These are phyloP conservation scores for Trachelus troglodyta DNA, from an alignment of 2,888 invertebrate genomes.

Conservation along the genomic window DNA sequence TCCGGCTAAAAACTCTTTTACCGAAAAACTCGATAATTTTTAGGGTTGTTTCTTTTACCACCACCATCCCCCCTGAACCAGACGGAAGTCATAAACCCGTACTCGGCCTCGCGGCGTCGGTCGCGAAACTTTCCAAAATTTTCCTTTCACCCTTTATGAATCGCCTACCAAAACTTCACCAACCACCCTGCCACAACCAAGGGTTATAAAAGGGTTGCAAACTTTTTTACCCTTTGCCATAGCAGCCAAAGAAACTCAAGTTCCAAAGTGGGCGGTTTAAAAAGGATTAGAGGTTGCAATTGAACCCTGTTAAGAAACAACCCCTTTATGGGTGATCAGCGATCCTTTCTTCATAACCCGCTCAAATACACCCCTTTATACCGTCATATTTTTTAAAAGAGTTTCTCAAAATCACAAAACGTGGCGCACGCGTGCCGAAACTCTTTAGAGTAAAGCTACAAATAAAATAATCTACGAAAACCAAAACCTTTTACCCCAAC, in stretches of 20 bases:
- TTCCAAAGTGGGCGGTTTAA: slow-evolving; percentile 47
- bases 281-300: slow-evolving; percentile 55
- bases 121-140: slow-evolving; percentile 11
- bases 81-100: background rate
- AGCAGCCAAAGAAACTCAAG: slow-evolving; percentile 35
- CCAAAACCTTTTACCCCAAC: background rate
- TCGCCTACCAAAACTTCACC: background rate
- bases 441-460: background rate
- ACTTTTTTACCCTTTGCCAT: slow-evolving; percentile 47
- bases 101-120: slow-evolving; percentile 3
- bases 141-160: background rate
- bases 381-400: slow-evolving; percentile 55
- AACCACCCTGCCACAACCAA: background rate
- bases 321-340: slow-evolving; percentile 63
- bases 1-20: slow-evolving; percentile 8
- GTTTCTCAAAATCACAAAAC: slow-evolving; percentile 29
- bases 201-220: slow-evolving; percentile 53
- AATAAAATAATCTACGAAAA: background rate
- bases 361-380: slow-evolving; percentile 52
- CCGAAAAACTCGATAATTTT: background rate
- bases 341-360: slow-evolving; percentile 56
- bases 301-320: slow-evolving; percentile 35
- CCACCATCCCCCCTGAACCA: background rate
- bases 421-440: background rate
- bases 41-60: background rate